phyloP scores from a whole-genome alignment of 2,797 vertebrate species.

The Microtus obscurus region DNA sequence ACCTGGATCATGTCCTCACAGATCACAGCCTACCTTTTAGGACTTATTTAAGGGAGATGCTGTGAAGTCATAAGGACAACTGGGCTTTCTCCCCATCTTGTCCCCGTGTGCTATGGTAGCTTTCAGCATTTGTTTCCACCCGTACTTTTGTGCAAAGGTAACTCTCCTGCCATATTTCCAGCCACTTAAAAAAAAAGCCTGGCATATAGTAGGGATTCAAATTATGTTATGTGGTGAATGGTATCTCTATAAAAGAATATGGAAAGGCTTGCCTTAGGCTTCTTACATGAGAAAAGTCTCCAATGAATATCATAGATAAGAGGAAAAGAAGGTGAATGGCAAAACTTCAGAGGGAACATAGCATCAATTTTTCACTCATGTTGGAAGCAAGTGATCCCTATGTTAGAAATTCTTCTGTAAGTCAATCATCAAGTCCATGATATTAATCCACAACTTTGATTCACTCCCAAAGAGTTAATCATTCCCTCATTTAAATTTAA shows the following conservation, averaged over 20 bases:
- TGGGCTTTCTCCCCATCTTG: neutral
- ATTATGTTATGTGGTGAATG: neutral
- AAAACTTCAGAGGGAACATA: neutral
- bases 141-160: constrained; percentile 15
- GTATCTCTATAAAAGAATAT: neutral
- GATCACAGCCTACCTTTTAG: constrained; percentile 7
- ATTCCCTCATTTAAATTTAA: constrained; percentile 24
- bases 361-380: neutral
- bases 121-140: neutral
- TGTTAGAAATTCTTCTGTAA: neutral
- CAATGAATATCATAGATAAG: neutral
- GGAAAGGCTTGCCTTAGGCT: constrained; percentile 10
- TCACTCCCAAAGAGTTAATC: neutral
- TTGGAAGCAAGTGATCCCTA: neutral
- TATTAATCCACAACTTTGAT: neutral
- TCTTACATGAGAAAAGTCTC: neutral
- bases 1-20: neutral
- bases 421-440: neutral
- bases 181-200: neutral
- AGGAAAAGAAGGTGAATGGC: neutral
- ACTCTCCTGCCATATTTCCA: neutral
- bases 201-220: neutral
- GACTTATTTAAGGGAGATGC: neutral
- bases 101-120: neutral
- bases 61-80: neutral